phyloP scores from a whole-genome alignment of 2,113 vertebrate genomes.

The Pteronura brasiliensis region DNA sequence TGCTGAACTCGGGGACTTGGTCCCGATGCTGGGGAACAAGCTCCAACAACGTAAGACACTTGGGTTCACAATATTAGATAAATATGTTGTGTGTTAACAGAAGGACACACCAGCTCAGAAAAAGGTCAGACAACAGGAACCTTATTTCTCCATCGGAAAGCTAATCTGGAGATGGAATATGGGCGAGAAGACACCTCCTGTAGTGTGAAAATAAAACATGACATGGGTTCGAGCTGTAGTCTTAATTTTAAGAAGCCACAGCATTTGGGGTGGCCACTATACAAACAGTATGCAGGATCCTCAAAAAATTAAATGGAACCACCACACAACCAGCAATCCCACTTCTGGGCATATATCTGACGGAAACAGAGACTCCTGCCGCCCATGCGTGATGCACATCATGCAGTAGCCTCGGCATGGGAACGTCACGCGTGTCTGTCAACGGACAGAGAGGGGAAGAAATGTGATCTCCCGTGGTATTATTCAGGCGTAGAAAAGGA shows the following conservation, averaged over 20 bases:
- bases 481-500: background rate
- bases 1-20: background rate
- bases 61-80: background rate
- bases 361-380: background rate
- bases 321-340: too few species aligned
- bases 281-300: background rate
- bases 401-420: accelerated
- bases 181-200: background rate
- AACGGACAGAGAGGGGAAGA: background rate
- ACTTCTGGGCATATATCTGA: too few species aligned
- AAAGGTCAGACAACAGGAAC: background rate
- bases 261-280: background rate
- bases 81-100: background rate
- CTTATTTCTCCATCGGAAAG: background rate
- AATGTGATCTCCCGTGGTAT: background rate
- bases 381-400: too few species aligned
- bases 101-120: background rate
- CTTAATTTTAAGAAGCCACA: background rate
- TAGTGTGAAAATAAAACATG: background rate
- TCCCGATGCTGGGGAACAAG: accelerated
- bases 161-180: background rate
- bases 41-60: background rate
- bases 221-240: background rate
- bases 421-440: background rate
- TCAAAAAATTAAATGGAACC: background rate